Evolutionary conservation across 2,888 invertebrate genomes (phyloP).

Genomic region (Cheilosia urbana): DNA sequence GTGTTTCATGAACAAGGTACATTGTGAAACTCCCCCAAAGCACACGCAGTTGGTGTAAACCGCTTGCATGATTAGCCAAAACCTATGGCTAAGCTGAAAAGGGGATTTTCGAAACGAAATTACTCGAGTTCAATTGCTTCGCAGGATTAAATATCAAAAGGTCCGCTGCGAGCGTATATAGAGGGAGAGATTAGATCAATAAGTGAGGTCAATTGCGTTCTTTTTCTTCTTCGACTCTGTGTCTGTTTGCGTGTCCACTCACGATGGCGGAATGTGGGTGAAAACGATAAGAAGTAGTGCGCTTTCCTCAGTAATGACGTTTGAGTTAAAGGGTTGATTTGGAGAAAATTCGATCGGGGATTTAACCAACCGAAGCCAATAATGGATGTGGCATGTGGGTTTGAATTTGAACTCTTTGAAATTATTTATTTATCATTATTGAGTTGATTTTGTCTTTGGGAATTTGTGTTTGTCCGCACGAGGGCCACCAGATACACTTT

Average conservation of each 20-base stretch:
- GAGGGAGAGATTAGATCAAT: constrained; percentile 56
- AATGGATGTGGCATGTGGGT: constrained; percentile 62
- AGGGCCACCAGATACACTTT: neutral
- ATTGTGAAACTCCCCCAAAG: neutral
- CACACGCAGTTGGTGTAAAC: constrained; percentile 51
- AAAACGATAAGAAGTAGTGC: constrained; percentile 33
- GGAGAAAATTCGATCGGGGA: constrained; percentile 41
- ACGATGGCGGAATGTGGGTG: constrained; percentile 45
- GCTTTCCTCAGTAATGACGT: constrained; percentile 2
- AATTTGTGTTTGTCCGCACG: constrained; percentile 7
- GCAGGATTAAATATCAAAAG: constrained; percentile 75
- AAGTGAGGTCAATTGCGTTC: constrained; percentile 74
- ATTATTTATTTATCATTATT: constrained; percentile 57
- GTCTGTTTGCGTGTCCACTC: constrained; percentile 68
- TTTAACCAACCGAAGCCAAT: constrained; percentile 50
- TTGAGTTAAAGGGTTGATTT: constrained; percentile 46
- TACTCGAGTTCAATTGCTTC: constrained; percentile 75
- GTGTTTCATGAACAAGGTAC: neutral
- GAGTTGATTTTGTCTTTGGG: constrained; percentile 21
- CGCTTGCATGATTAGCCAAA: constrained; percentile 73
- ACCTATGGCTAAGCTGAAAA: constrained; percentile 65
- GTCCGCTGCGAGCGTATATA: constrained; percentile 38
- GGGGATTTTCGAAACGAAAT: constrained; percentile 68
- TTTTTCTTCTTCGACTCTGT: constrained; percentile 38
- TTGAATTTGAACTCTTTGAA: constrained; percentile 28